Percentiles rank a stretch among this genome's conserved stretches.
Conservation (phyloP, 2,797 vertebrate genomes). For the Melanotaenia parkinsoni region DNA sequence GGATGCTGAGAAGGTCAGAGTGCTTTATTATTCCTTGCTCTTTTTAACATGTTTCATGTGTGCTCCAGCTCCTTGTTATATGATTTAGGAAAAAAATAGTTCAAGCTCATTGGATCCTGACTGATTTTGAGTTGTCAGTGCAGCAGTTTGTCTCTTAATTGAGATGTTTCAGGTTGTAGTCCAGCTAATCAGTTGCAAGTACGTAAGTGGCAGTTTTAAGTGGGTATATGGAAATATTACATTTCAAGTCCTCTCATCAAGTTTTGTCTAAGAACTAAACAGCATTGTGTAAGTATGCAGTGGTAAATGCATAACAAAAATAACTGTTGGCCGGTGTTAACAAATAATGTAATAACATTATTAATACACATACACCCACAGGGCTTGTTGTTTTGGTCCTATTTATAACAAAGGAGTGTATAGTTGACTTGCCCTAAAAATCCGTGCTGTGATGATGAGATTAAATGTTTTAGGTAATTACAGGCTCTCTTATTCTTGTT, state of each 20-base stretch:
- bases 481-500: conserved; percentile 17
- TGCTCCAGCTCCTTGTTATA: not conserved
- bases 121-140: not conserved
- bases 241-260: not conserved
- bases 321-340: not conserved
- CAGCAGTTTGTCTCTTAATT: too few relatives aligned
- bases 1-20: conserved; percentile 94
- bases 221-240: not conserved
- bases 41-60: not conserved
- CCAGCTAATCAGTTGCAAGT: not conserved
- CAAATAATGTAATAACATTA: not conserved
- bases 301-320: not conserved
- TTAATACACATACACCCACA: not conserved
- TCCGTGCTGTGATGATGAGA: conserved; percentile 22
- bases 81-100: not conserved
- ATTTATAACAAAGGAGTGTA: conserved; percentile 17
- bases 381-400: conserved; percentile 22
- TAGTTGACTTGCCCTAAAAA: conserved; percentile 9
- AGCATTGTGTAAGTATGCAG: not conserved
- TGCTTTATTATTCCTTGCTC: not conserved
- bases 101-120: not conserved
- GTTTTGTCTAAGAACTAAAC: not conserved
- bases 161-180: too few relatives aligned
- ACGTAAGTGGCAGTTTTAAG: not conserved
- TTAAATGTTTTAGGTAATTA: conserved; percentile 39